phyloP scores from a whole-genome alignment of 2,113 vertebrate genomes.

The Alethe diademata region DNA sequence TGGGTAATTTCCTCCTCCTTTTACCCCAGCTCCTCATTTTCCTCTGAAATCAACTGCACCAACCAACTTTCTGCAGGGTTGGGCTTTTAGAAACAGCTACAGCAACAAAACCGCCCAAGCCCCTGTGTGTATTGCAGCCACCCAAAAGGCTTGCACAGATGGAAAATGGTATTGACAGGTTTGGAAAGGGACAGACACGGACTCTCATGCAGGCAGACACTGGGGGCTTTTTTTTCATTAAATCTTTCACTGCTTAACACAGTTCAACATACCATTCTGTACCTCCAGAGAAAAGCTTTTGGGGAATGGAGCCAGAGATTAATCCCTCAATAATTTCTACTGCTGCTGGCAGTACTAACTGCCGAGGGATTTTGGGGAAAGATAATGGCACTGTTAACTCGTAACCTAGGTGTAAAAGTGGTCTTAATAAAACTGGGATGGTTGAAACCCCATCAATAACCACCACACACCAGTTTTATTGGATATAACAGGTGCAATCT shows the following conservation, averaged over 20 bases:
- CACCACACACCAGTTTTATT: conserved; percentile 56
- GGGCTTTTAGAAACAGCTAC: conserved; percentile 67
- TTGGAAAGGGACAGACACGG: conserved; percentile 26
- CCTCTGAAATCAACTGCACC: conserved; percentile 54
- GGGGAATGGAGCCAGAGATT: conserved; percentile 63
- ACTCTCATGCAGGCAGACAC: conserved; percentile 42
- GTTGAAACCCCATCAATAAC: conserved; percentile 57
- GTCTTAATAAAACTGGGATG: conserved; percentile 71
- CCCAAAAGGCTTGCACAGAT: neutral
- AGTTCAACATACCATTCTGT: conserved; percentile 59
- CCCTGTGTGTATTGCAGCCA: conserved; percentile 37
- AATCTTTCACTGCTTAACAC: conserved; percentile 62
- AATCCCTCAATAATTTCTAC: conserved; percentile 73
- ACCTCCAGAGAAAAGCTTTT: conserved; percentile 53
- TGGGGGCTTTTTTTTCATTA: conserved; percentile 71
- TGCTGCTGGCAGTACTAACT: conserved; percentile 60
- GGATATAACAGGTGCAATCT: conserved; percentile 45
- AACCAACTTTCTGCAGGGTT: conserved; percentile 9
- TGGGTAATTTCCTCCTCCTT: conserved; percentile 4
- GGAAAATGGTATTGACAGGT: conserved; percentile 61
- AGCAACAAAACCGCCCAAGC: conserved; percentile 24
- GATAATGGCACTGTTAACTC: conserved; percentile 65
- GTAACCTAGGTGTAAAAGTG: conserved; percentile 67
- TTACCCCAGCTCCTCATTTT: conserved; percentile 39
- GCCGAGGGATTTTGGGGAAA: conserved; percentile 63